Evolutionary conservation across 2,797 vertebrate genomes (phyloP).

Genomic region (Coilia nasus): DNA sequence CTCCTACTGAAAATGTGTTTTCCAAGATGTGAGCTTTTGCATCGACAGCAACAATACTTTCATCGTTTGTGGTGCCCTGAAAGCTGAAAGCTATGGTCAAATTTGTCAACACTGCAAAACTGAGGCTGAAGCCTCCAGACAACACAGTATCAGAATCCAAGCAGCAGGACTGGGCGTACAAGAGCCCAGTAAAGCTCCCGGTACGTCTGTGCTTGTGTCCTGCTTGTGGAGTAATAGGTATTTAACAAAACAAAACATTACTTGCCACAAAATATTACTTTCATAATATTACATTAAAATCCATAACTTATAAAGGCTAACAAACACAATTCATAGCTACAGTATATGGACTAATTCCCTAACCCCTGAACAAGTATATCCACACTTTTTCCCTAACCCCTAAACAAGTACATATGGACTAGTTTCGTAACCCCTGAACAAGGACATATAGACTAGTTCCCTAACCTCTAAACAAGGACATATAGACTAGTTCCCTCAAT

Average conservation of each 20-base stretch:
- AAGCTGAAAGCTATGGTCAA: constrained; percentile 18
- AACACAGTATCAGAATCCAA: not conserved
- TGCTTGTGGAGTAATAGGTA: not conserved
- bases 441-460: too few relatives aligned
- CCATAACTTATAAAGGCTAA: too few relatives aligned
- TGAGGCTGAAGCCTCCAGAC: not conserved
- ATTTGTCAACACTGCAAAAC: constrained; percentile 14
- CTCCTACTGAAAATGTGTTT: not conserved
- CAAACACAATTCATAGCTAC: too few relatives aligned
- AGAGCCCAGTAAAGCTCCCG: not conserved
- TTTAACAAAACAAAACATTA: not conserved
- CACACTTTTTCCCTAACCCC: too few relatives aligned
- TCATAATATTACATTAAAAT: not conserved
- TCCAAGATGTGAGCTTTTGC: not conserved
- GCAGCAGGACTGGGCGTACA: not conserved
- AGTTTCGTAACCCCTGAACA: too few relatives aligned
- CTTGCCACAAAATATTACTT: not conserved
- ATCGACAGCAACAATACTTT: constrained; percentile 5
- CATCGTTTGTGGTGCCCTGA: constrained; percentile 1
- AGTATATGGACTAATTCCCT: too few relatives aligned
- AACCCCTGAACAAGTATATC: too few relatives aligned
- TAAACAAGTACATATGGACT: too few relatives aligned
- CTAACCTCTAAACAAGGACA: too few relatives aligned
- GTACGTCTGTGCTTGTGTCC: not conserved
- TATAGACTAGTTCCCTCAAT: too few relatives aligned